Evolutionary conservation across 1,140 invertebrate genomes (phyloP).

Genomic region (Anastrepha ludens): DNA sequence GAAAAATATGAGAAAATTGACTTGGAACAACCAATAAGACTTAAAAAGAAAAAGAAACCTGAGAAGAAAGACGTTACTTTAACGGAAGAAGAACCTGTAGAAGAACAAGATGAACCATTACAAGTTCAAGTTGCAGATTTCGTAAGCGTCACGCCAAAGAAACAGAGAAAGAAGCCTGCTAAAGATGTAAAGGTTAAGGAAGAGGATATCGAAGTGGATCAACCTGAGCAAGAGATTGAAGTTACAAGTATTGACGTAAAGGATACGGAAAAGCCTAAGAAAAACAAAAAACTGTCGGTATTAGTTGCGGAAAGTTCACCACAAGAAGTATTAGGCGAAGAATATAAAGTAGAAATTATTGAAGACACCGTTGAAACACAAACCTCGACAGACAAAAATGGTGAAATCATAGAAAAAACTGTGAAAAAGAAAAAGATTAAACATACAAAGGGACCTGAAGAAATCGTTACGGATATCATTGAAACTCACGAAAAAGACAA

Average conservation of each 20-base stretch:
- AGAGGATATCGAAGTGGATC: neutral
- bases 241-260: neutral
- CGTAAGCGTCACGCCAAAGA: conserved; percentile 47
- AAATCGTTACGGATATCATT: conserved; percentile 65
- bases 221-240: neutral
- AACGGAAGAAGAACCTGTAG: conserved; percentile 66
- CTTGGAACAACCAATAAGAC: conserved; percentile 66
- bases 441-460: conserved; percentile 63
- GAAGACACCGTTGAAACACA: conserved; percentile 65
- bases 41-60: conserved; percentile 68
- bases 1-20: conserved; percentile 73
- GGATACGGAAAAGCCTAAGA: conserved; percentile 48
- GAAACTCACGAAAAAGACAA: conserved; percentile 71
- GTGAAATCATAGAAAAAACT: conserved; percentile 64
- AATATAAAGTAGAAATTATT: conserved; percentile 57
- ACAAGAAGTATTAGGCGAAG: neutral
- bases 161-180: conserved; percentile 62
- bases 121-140: neutral
- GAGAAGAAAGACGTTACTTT: conserved; percentile 61
- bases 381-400: conserved; percentile 59
- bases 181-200: conserved; percentile 7
- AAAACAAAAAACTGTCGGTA: conserved; percentile 25
- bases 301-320: neutral
- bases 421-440: conserved; percentile 71
- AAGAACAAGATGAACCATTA: conserved; percentile 62